Conservation (phyloP, 1,140 invertebrate species). For the Euglossa dilemma region DNA sequence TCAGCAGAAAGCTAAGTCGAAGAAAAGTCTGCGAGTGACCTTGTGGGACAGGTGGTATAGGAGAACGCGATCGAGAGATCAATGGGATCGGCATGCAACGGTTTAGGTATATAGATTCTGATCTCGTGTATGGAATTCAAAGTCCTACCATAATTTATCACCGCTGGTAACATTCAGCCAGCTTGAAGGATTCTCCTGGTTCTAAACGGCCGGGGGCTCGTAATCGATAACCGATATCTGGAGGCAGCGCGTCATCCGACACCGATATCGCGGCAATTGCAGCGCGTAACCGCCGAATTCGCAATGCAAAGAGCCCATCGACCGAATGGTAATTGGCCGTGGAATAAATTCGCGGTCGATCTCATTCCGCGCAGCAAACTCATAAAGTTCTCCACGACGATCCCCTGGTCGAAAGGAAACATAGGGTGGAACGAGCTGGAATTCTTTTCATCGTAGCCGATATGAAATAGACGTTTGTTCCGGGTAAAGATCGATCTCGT, state of each 20-base stretch:
- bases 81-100: constrained; percentile 55
- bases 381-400: constrained; percentile 20
- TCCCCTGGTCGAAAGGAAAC: no score
- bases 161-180: constrained; percentile 44
- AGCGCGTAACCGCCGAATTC: constrained; percentile 30
- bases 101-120: constrained; percentile 46
- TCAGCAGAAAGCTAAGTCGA: not conserved
- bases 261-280: constrained; percentile 46
- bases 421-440: not conserved
- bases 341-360: constrained; percentile 58
- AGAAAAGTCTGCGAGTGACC: no score
- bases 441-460: constrained; percentile 18
- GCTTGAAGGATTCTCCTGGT: constrained; percentile 60
- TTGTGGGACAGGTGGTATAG: not conserved
- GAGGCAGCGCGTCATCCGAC: constrained; percentile 55
- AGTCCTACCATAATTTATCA: constrained; percentile 68
- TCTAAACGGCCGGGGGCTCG: constrained; percentile 52
- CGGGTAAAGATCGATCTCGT: constrained; percentile 13
- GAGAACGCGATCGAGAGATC: constrained; percentile 55
- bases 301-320: constrained; percentile 26
- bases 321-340: constrained; percentile 49
- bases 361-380: constrained; percentile 5
- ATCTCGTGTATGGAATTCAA: constrained; percentile 63
- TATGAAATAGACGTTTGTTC: constrained; percentile 51
- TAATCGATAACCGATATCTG: constrained; percentile 69